Percentiles rank a stretch among this genome's conserved stretches.
Evolutionary conservation across 2,888 invertebrate genomes (phyloP).

Genomic region (Philopedon plagiatum): DNA sequence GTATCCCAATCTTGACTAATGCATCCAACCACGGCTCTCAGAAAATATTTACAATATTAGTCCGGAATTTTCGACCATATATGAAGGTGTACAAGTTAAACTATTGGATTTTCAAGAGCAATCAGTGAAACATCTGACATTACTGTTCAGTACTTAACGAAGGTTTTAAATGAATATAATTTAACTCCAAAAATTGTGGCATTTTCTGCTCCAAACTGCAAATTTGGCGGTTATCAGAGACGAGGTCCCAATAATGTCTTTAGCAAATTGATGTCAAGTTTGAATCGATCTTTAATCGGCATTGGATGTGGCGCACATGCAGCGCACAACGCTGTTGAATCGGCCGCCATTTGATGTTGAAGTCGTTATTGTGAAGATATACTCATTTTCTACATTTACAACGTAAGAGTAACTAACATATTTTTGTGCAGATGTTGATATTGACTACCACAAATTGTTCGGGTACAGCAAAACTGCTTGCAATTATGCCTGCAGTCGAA

Average conservation of each 20-base stretch:
- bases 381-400: background rate
- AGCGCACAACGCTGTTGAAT: conserved; percentile 6
- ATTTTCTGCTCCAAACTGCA: conserved; percentile 50
- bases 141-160: conserved; percentile 52
- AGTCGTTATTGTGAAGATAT: background rate
- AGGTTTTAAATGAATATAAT: conserved; percentile 54
- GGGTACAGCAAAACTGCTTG: background rate
- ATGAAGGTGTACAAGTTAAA: conserved; percentile 53
- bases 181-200: conserved; percentile 49
- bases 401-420: background rate
- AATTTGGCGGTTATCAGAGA: conserved; percentile 56
- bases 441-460: background rate
- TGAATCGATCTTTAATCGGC: conserved; percentile 52
- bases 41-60: background rate
- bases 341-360: background rate
- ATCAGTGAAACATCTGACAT: conserved; percentile 57
- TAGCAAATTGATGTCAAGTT: conserved; percentile 52
- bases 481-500: background rate
- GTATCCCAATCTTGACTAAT: too few relatives aligned
- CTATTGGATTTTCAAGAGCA: conserved; percentile 50
- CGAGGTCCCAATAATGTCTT: conserved; percentile 57
- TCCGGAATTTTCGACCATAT: background rate
- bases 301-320: conserved; percentile 30
- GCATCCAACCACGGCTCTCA: background rate
- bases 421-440: background rate